Conservation (phyloP, 2,888 invertebrate species). For the Gandaritis pyraliata region DNA sequence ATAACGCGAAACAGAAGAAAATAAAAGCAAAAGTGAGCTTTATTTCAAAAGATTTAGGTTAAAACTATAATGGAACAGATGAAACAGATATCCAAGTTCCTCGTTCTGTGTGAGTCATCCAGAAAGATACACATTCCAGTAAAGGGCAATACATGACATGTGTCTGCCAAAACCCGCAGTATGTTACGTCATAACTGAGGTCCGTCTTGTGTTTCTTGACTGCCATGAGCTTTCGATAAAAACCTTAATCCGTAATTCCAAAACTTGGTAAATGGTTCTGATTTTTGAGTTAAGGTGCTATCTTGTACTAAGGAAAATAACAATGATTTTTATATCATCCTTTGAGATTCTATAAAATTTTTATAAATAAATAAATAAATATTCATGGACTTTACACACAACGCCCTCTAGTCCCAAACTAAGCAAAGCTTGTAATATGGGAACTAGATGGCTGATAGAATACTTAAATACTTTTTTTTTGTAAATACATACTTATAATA, state of each 20-base stretch:
- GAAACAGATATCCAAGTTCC: constrained; percentile 14
- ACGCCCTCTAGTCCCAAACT: no score
- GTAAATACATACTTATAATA: no score
- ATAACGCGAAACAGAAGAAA: background rate
- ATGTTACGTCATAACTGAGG: constrained; percentile 28
- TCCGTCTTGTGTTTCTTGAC: constrained; percentile 48
- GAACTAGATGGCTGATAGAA: no score
- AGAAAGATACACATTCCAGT: constrained; percentile 25
- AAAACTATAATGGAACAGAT: constrained; percentile 1
- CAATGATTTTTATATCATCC: no score
- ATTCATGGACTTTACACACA: no score
- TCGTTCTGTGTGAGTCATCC: constrained; percentile 31
- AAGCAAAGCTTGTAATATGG: no score
- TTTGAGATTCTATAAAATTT: no score
- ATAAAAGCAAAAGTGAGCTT: background rate
- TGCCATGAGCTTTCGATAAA: constrained; percentile 30
- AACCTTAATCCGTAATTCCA: background rate
- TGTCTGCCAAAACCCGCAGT: constrained; percentile 27
- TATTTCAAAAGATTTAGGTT: constrained; percentile 3
- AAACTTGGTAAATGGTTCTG: no score
- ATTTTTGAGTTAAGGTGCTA: no score
- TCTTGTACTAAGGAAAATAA: no score
- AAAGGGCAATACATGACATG: constrained; percentile 23
- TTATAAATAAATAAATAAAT: no score
- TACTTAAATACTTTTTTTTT: no score